Base-by-base conservation (phyloP, 2,888 invertebrate species). In the Oithona nana region DNA sequence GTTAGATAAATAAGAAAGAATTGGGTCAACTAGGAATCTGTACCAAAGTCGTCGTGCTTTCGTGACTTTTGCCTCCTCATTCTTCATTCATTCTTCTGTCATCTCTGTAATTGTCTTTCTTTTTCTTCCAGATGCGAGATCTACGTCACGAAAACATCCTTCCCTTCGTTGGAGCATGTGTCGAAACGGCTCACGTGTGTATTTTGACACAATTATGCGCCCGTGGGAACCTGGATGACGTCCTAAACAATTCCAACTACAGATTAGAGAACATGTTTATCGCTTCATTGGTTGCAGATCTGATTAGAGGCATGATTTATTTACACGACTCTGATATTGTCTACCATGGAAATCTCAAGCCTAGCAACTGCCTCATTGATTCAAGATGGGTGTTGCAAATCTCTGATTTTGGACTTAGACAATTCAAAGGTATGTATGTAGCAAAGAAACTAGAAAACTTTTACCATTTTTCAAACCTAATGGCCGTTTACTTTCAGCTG, bases 331-430 rank as follows among this genome's bases (percentile, higher is more conserved):
- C 73, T 49, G 74, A 75, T 2, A 71, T 79, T 8, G 70, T 73
- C 48, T 73, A 73, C 49, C 79, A 79, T 68, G 79, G 79, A 16
- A 75, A 76, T 67, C 70, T 79, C 49, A 80, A 79, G 66, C 76
- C 77, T 20, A 75, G 76, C 8, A 80, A 80, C 68, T 80, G 79
- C 68, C 75, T 80, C n/a, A 78, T 79, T 13, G 79, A 80, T 69
- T 75, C 76, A 61, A 69, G 79, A 54, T 80, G 79, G 69, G 78
- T 79, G 6, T 71, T 79, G 54, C 76, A 77, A 67, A 72, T 79
- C 30, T 77, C 79, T 22, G 79, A 79, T 69, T 80, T 78, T 67
- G 79, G 79, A 4, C 70, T 79, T 1, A 73, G 39, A 39, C 39
- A 39, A 11, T 39, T 39, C 39, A 39, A 39, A 16, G 39, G 39